Base-by-base conservation (phyloP, 2,113 vertebrate genomes). In the Gymnogyps californianus region DNA sequence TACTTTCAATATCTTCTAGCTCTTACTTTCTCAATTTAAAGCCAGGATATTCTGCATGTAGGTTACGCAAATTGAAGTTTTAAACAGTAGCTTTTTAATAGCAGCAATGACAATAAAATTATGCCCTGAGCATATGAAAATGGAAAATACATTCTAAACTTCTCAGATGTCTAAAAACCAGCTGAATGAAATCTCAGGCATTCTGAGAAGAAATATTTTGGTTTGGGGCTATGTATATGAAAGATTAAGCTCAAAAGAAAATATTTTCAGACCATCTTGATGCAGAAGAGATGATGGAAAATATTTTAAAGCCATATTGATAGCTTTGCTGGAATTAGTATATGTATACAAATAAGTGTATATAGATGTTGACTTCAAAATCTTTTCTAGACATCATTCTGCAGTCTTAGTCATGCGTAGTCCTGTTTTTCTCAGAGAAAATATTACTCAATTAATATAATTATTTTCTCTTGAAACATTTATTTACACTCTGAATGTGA, bases 401-500 rank as follows among this genome's bases (percentile, higher is more conserved):
- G 29, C 32, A 87, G 40, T 21, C 42, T 84, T 75, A 25, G 19
- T 59, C 10, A 2, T 14, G 7, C 9, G 5, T 26, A 59, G 31
- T 58, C 40, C 16, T 46, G 22, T 49, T 91, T 74, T 40, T 80
- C 26, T 55, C 21, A 16, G 47, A 66, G 18, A 54, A 84, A 81
- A 18, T 32, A 22, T 21, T 69, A 36, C n/a, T 77, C 18, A 71
- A 26, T 32, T 1, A 78, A 8, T 66, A 10, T 13, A 61, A 71
- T 32, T 66, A 44, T 55, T 87, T 93, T 84, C 5, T 79, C 36
- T 85, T 79, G 17, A 69, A 85, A 80, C 21, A 6, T 1, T 32
- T 71, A 11, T 20, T 86, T 84, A 36, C 61, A 1, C 0, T 28
- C 7, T 51, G 38, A 89, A 49, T 13, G 5, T 0, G 1, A 78